Base-by-base conservation (phyloP, 2,113 vertebrate species). In the Emydocephalus ijimae region DNA sequence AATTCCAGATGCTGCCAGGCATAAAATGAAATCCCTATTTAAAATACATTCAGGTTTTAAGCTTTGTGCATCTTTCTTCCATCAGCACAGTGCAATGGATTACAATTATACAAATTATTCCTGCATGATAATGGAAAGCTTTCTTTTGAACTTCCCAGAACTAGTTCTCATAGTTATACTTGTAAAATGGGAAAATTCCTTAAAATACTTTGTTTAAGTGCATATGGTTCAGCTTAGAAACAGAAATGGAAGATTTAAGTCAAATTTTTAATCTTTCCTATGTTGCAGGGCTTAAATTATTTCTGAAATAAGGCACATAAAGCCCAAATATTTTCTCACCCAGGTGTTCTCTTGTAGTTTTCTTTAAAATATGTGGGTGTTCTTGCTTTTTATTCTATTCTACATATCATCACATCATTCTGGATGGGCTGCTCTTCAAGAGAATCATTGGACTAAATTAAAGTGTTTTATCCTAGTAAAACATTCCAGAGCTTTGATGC, bases 401-500 rank as follows among this genome's bases (percentile, higher is more conserved):
- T 15, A 3, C 26, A 48, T 29, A 48, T 24, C 81, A 91, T 92
- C 50, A 56, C 6, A 55, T 24, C 39, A 88, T 55, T 34, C 18
- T 88, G 48, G 4, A 74, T 74, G 69, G 29, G 50, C n/a, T 88
- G 10, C n/a, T 74, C 4, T 55, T 92, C 91, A 88, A 56, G 9
- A 26, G 2, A 69, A 74, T 61, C 9, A 39, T n/a, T 88, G 54
- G 87, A 55, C 59, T 74, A 20, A 88, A 89, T 57, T 24, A 29
- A 26, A 57, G 61, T 52, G 21, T 50, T 85, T 85, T 45, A 48
- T n/a, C 5, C 26, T 6, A 54, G 29, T 52, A 86, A 52, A 61
- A 26, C 39, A 59, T 92, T 85, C 39, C 14, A 92, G 69, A 43
- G 39, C 74, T 92, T 52, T 89, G 29, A 34, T 92, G 48, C 90